Percentiles rank a stretch among this genome's conserved stretches.
These are phyloP conservation scores for Pachyuromys duprasi DNA, from an alignment of 2,797 vertebrate species.

Conservation along the genomic window DNA sequence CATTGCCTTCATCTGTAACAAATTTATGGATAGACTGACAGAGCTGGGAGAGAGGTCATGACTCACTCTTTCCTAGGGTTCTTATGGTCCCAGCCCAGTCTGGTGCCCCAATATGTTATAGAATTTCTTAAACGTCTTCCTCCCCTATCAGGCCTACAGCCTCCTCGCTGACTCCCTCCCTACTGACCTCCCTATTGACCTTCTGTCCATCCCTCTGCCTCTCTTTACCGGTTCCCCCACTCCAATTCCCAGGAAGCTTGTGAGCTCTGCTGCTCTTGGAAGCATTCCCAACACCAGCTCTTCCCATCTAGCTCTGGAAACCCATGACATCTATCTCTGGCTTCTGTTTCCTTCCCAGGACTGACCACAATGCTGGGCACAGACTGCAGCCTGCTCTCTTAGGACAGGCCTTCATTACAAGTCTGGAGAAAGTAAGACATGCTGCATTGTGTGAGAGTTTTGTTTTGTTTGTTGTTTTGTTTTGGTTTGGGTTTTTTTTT, in stretches of 20 bases:
- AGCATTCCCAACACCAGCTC: conserved; percentile 5
- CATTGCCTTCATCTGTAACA: neutral
- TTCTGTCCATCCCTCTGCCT: conserved; percentile 84
- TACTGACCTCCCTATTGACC: conserved; percentile 45
- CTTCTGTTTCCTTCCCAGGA: neutral
- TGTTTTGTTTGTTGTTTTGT: no score
- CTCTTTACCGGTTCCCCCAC: conserved; percentile 87
- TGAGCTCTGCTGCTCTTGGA: neutral
- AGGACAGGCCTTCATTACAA: neutral
- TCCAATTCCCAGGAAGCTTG: conserved; percentile 88
- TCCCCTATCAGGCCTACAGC: conserved; percentile 86
- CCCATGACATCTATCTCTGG: neutral
- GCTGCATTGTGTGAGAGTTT: no score
- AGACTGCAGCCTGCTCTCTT: conserved; percentile 3
- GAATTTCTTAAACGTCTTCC: conserved; percentile 85
- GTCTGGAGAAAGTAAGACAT: neutral
- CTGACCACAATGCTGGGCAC: neutral
- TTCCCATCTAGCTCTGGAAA: neutral
- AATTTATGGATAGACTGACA: neutral
- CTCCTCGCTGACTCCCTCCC: conserved; percentile 85
- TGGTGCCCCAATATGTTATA: conserved; percentile 86
- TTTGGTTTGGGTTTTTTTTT: no score
- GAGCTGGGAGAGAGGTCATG: neutral
- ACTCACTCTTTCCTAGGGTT: conserved; percentile 76
- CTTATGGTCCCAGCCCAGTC: conserved; percentile 88